phyloP scores from a whole-genome alignment of 2,797 vertebrate species.

The Scolopax rusticola region DNA sequence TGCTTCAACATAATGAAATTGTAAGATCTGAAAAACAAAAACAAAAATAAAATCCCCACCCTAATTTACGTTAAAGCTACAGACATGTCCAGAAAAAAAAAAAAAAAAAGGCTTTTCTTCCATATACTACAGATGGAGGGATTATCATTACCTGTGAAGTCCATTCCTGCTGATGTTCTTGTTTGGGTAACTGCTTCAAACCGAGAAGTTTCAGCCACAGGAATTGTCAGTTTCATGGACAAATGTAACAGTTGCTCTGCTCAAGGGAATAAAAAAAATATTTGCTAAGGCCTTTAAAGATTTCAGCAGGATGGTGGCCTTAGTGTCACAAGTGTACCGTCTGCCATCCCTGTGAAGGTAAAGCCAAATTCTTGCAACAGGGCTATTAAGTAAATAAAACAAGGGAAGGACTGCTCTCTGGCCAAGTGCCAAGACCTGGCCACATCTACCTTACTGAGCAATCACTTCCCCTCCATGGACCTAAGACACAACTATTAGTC shows the following conservation, averaged over 20 bases:
- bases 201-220: neutral
- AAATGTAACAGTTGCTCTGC: neutral
- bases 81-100: neutral
- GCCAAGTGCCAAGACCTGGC: neutral
- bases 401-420: neutral
- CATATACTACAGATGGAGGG: neutral
- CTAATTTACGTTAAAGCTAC: neutral
- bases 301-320: neutral
- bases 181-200: neutral
- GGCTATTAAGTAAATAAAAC: neutral
- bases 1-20: constrained; percentile 17
- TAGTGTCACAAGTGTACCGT: neutral
- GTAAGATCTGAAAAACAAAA: constrained; percentile 5
- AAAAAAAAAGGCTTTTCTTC: neutral
- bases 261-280: neutral
- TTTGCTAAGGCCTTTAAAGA: neutral
- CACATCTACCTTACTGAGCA: neutral
- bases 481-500: neutral
- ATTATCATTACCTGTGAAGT: neutral
- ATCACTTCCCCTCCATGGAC: neutral
- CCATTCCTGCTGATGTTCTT: neutral
- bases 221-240: neutral
- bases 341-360: neutral
- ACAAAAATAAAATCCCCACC: neutral
- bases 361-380: neutral